Evolutionary conservation across 2,888 invertebrate genomes (phyloP).

Genomic region (Brenthis hecate): DNA sequence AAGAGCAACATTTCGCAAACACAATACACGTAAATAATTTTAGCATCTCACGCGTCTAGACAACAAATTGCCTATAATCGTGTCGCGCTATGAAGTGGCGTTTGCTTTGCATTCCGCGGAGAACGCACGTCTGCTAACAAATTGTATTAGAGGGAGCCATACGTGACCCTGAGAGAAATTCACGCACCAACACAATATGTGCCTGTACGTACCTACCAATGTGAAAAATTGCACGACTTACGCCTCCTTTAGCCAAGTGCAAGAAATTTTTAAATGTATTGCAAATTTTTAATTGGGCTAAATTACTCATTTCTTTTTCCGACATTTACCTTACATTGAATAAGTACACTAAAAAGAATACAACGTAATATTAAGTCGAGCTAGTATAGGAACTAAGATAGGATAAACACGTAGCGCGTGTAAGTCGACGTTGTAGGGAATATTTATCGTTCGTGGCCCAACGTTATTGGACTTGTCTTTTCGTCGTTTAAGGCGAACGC

Average conservation of each 20-base stretch:
- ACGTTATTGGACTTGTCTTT: constrained; percentile 78
- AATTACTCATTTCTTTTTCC: not conserved
- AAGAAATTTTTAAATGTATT: constrained; percentile 13
- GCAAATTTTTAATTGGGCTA: too few relatives aligned
- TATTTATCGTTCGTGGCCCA: constrained; percentile 68
- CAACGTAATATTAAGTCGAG: constrained; percentile 26
- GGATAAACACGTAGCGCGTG: constrained; percentile 62
- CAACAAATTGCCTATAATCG: constrained; percentile 56
- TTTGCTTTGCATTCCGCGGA: constrained; percentile 68
- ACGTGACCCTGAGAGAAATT: constrained; percentile 70
- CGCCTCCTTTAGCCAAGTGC: constrained; percentile 42
- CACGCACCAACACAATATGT: constrained; percentile 57
- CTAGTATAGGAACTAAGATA: constrained; percentile 51
- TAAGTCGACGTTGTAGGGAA: constrained; percentile 57
- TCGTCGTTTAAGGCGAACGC: constrained; percentile 72
- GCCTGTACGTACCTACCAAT: constrained; percentile 54
- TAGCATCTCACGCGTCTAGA: constrained; percentile 32
- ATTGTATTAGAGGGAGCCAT: constrained; percentile 76
- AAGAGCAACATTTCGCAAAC: constrained; percentile 12
- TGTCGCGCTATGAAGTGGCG: constrained; percentile 66
- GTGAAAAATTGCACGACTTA: constrained; percentile 58
- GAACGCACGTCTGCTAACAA: constrained; percentile 68
- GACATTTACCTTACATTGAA: constrained; percentile 20
- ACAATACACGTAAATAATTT: constrained; percentile 34
- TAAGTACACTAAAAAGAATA: constrained; percentile 11